Evolutionary conservation across 2,113 vertebrate species (phyloP), one percentile per base, ranked within the genome.

Genomic region (Sphyrna mokarran): DNA sequence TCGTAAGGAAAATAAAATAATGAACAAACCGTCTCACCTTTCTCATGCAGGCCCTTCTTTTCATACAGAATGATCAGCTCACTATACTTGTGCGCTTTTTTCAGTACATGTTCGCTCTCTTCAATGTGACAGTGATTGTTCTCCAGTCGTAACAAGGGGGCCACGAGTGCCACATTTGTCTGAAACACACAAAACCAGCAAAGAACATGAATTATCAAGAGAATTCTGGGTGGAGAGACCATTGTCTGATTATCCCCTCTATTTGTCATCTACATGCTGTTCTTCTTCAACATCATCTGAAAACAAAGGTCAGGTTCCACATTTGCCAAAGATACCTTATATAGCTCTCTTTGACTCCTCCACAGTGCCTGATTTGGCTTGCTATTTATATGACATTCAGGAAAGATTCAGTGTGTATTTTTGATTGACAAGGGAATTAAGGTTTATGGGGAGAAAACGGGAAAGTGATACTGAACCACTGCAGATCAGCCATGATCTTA

Each of bases 111-210:
- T 96, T 99, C 99, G 22, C 99, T 99, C 97, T 99, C 99, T 96
- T 99, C 99, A 2, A 99, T 99, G 96, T 99, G 99, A 96, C 99
- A 99, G 97, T 99, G 99, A 97, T 99, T 99, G 97, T 99, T 99
- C 96, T 99, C 99, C 96, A 99, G 97, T 0, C 99, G 98, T 29
- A 99, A 97, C 86, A 99, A 97, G 0, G 99, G 99, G 13, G 99
- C 99, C 96, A 99, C 99, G 95, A 99, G 97, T 0, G 99, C 99
- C 91, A 99, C 98, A 0, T 99, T 99, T 0, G 99, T 99, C 99
- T 99, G 96, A 63, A 96, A 29, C 33, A 26, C 26, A 93, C n/a
- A 93, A 89, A 96, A 78, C 2, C 22, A 43, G 37, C 37, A 83
- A 40, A 83, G 37, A 83, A 4, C 37, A 22, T 40, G 18, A 83